Conservation (phyloP, 1,140 invertebrate species). For the Augochlora pura region DNA sequence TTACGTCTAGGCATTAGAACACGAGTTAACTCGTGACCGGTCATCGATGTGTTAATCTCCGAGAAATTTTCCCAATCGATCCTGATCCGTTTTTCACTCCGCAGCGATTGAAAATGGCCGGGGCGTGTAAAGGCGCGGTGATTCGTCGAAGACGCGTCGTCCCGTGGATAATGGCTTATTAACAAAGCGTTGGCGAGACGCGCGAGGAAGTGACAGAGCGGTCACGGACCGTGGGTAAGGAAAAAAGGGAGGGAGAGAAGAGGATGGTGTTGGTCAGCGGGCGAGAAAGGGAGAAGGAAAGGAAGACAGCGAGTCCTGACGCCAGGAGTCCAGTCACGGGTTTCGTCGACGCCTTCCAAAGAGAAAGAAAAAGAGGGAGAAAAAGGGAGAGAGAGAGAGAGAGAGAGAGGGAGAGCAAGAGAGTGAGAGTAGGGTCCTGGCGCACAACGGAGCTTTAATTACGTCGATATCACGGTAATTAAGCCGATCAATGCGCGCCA, state of each 20-base stretch:
- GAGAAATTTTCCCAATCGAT: constrained; percentile 14
- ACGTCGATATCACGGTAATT: constrained; percentile 79
- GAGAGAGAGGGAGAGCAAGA: too few relatives aligned
- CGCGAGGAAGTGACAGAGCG: constrained; percentile 59
- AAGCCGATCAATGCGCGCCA: constrained; percentile 75
- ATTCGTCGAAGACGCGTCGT: constrained; percentile 52
- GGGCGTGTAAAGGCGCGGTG: constrained; percentile 33
- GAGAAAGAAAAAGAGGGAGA: constrained; percentile 41
- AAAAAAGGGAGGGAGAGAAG: constrained; percentile 18
- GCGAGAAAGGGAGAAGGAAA: constrained; percentile 10
- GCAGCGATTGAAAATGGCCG: constrained; percentile 43
- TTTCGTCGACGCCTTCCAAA: constrained; percentile 60
- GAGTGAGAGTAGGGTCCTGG: constrained; percentile 51
- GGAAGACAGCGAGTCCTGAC: constrained; percentile 45
- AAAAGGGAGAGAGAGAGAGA: too few relatives aligned
- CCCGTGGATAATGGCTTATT: constrained; percentile 65
- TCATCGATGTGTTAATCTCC: constrained; percentile 4
- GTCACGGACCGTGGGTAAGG: constrained; percentile 29
- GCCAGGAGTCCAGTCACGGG: constrained; percentile 66
- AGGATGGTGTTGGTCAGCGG: constrained; percentile 1
- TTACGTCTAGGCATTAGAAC: too few relatives aligned
- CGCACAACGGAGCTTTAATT: constrained; percentile 78
- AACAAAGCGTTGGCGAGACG: constrained; percentile 62
- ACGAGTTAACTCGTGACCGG: too few relatives aligned
- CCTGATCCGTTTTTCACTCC: constrained; percentile 29